A percentile compares a stretch with the other conserved stretches of the same genome.
Conservation (phyloP, 2,113 vertebrate species). For the Saguinus midas region DNA sequence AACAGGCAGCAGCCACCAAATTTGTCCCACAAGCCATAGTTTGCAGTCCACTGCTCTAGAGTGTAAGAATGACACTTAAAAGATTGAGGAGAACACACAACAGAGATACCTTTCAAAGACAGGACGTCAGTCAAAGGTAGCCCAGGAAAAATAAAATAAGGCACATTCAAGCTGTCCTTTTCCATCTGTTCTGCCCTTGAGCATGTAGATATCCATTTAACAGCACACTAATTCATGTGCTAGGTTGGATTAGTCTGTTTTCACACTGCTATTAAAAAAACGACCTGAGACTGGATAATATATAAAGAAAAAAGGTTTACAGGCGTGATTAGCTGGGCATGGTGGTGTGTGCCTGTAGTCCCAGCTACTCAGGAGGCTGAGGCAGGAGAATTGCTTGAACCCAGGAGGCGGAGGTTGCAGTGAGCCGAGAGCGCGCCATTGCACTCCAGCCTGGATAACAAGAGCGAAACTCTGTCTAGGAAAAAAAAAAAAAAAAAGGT, state of each 20-base stretch:
- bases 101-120: background rate
- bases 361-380: no score
- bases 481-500: no score
- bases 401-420: no score
- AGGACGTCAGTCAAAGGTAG: background rate
- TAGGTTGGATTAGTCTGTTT: background rate
- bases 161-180: background rate
- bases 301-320: no score
- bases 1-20: background rate
- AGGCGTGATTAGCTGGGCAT: no score
- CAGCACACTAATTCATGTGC: background rate
- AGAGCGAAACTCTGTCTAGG: no score
- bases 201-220: background rate
- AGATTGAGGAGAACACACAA: background rate
- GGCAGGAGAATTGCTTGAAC: no score
- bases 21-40: background rate
- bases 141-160: background rate
- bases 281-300: no score
- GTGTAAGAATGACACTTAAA: background rate
- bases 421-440: no score
- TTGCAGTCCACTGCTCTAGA: background rate
- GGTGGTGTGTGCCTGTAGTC: no score
- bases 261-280: no score
- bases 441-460: no score
- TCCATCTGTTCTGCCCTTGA: background rate